phyloP scores from a whole-genome alignment of 2,888 invertebrate species.

The Tipula helvola region DNA sequence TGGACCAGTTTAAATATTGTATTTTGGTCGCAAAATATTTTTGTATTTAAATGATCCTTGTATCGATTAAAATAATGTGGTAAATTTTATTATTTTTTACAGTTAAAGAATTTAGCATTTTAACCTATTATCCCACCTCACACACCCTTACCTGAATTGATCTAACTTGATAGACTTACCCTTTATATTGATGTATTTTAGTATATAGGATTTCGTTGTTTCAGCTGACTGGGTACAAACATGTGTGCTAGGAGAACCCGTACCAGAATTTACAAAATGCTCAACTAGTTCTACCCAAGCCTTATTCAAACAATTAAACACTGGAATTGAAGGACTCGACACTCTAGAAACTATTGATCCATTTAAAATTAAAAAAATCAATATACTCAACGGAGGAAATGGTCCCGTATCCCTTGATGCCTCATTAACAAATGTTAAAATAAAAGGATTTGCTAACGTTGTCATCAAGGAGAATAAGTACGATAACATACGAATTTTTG shows the following conservation, averaged over 20 bases:
- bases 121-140: too few relatives aligned
- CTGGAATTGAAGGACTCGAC: constrained; percentile 34
- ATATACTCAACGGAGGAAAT: constrained; percentile 50
- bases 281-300: constrained; percentile 53
- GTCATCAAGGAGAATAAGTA: constrained; percentile 49
- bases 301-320: constrained; percentile 47
- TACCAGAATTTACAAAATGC: constrained; percentile 48
- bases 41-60: too few relatives aligned
- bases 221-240: constrained; percentile 55
- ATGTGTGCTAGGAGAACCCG: constrained; percentile 45
- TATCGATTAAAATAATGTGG: too few relatives aligned
- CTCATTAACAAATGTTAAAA: constrained; percentile 49
- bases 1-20: too few relatives aligned
- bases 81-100: too few relatives aligned
- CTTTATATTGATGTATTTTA: too few relatives aligned
- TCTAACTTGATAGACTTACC: too few relatives aligned
- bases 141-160: too few relatives aligned
- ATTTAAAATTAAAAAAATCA: constrained; percentile 46
- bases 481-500: background rate
- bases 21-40: too few relatives aligned
- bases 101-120: too few relatives aligned
- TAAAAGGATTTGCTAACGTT: constrained; percentile 50
- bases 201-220: background rate
- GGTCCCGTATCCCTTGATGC: constrained; percentile 58
- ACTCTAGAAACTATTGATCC: constrained; percentile 53